A percentile compares a stretch with the other conserved stretches of the same genome.
phyloP scores from a whole-genome alignment of 2,113 vertebrate species.

The Paramormyrops kingsleyae region DNA sequence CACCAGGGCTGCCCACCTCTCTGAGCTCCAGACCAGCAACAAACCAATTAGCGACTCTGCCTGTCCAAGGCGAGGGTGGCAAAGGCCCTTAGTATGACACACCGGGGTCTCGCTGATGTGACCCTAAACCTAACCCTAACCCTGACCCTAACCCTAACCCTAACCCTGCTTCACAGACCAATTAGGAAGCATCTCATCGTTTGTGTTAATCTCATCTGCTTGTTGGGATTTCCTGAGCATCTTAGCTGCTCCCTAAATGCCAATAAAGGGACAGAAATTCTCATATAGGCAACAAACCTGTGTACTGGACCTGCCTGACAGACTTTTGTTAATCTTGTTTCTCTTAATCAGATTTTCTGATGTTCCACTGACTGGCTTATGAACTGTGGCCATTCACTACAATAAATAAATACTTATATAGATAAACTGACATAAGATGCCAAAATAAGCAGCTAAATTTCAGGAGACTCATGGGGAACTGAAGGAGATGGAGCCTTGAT shows the following conservation, averaged over 20 bases:
- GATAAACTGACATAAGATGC: neutral
- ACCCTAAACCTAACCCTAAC: no score
- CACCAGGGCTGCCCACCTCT: conserved; percentile 2
- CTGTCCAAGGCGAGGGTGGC: conserved; percentile 33
- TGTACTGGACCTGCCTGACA: neutral
- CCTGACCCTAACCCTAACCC: neutral
- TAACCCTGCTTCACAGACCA: neutral
- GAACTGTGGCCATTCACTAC: neutral
- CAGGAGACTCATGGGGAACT: neutral
- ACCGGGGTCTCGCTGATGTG: conserved; percentile 27
- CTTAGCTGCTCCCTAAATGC: neutral
- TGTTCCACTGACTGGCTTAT: no score
- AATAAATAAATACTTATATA: neutral
- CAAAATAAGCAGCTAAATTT: neutral
- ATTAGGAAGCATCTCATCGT: neutral
- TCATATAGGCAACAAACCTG: neutral
- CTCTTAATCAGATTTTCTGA: neutral
- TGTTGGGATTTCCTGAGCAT: neutral
- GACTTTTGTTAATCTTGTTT: neutral
- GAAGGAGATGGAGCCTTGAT: neutral
- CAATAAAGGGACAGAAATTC: neutral
- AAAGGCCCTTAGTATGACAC: conserved; percentile 47
- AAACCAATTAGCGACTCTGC: conserved; percentile 22
- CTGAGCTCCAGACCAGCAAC: conserved; percentile 15
- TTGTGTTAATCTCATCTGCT: neutral